Evolutionary conservation across 2,888 invertebrate species (phyloP).

Genomic region (Cylindroiulus punctatus): DNA sequence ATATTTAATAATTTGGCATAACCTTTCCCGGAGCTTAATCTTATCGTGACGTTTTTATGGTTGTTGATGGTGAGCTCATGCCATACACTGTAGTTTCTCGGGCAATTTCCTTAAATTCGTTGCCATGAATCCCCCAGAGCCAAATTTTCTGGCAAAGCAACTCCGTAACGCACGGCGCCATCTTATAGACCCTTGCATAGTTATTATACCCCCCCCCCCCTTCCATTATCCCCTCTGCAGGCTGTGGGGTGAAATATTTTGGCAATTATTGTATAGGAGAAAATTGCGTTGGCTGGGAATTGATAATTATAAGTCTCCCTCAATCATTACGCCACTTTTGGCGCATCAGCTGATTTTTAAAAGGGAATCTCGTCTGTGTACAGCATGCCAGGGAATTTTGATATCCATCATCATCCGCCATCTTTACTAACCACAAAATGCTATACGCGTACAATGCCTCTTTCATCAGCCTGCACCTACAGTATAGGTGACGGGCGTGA

Average conservation of each 20-base stretch:
- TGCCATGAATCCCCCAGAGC: background rate
- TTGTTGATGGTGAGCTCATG: background rate
- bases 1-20: slow-evolving; percentile 36
- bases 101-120: slow-evolving; percentile 25
- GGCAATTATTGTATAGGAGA: background rate
- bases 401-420: too few species aligned
- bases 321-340: background rate
- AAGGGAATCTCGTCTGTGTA: background rate
- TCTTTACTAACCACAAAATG: too few species aligned
- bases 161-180: slow-evolving; percentile 1
- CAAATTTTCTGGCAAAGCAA: slow-evolving; percentile 14
- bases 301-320: background rate
- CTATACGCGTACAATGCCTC: too few species aligned
- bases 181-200: background rate
- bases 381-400: too few species aligned
- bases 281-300: slow-evolving; percentile 11
- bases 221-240: background rate
- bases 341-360: background rate
- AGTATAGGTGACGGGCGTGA: too few species aligned
- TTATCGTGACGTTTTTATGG: slow-evolving; percentile 1
- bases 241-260: background rate
- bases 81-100: background rate
- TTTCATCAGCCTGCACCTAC: too few species aligned
- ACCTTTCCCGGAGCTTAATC: background rate
- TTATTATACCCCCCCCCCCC: background rate